phyloP scores from a whole-genome alignment of 2,113 vertebrate genomes.

The Herpailurus yagouaroundi region DNA sequence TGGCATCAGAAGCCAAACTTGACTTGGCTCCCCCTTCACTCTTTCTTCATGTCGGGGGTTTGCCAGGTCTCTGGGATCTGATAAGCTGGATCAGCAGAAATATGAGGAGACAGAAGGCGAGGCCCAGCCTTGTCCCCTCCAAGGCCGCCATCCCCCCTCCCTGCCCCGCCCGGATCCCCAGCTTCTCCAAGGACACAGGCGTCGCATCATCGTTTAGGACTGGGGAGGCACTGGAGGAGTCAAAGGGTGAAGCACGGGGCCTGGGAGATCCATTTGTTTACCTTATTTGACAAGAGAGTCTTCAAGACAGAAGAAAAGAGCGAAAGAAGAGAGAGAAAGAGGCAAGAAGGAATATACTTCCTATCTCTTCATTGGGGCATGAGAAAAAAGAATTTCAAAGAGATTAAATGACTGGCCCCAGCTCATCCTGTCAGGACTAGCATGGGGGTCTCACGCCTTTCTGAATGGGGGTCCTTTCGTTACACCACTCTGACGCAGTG shows the following conservation, averaged over 20 bases:
- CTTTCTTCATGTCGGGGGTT: conserved; percentile 62
- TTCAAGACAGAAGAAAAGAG: background rate
- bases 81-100: conserved; percentile 83
- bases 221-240: background rate
- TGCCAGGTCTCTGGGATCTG: conserved; percentile 82
- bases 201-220: conserved; percentile 11
- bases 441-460: background rate
- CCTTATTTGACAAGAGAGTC: background rate
- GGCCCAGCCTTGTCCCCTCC: conserved; percentile 30
- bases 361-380: background rate
- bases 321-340: background rate
- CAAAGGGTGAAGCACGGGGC: background rate
- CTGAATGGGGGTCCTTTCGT: background rate
- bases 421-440: background rate
- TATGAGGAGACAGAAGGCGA: conserved; percentile 70
- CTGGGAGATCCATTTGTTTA: background rate
- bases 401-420: background rate
- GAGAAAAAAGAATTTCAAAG: background rate
- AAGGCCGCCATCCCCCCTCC: background rate
- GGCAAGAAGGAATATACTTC: background rate
- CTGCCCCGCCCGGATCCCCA: background rate
- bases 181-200: conserved; percentile 33
- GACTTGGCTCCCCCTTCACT: conserved; percentile 80
- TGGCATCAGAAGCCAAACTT: conserved; percentile 75
- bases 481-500: background rate